Conservation (phyloP, 2,797 vertebrate genomes). For the Schizopygopsis pylzovi region DNA sequence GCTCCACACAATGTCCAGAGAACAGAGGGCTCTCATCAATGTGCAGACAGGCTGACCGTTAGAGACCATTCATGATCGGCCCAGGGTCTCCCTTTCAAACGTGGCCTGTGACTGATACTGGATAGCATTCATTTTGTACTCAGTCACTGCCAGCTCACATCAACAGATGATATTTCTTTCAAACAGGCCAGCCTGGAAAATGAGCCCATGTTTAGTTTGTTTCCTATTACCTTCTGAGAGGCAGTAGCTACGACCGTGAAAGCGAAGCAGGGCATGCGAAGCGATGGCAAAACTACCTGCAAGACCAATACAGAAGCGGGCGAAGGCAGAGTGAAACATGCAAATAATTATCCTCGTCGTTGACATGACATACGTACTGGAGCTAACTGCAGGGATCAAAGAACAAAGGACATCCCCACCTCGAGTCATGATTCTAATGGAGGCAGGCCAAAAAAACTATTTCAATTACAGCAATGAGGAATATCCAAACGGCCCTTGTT, state of each 20-base stretch:
- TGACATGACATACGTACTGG: slow-evolving; percentile 54
- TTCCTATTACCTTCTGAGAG: slow-evolving; percentile 59
- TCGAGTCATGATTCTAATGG: slow-evolving; percentile 63
- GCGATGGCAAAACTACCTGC: not conserved
- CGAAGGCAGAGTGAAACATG: slow-evolving; percentile 56
- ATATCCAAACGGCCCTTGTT: slow-evolving; percentile 55
- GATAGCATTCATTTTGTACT: slow-evolving; percentile 61
- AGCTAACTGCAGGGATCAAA: slow-evolving; percentile 66
- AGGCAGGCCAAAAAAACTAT: slow-evolving; percentile 62
- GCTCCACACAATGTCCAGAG: slow-evolving; percentile 52
- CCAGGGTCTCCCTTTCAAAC: slow-evolving; percentile 44
- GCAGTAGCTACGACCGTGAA: slow-evolving; percentile 38
- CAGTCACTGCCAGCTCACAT: slow-evolving; percentile 56
- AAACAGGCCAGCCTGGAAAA: slow-evolving; percentile 60
- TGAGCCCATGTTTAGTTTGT: slow-evolving; percentile 55
- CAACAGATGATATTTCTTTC: slow-evolving; percentile 59
- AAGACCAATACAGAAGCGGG: slow-evolving; percentile 41
- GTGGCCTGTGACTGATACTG: slow-evolving; percentile 57
- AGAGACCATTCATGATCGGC: slow-evolving; percentile 59
- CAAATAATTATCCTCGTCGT: slow-evolving; percentile 64
- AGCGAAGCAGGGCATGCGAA: slow-evolving; percentile 28
- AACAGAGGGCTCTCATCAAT: slow-evolving; percentile 55
- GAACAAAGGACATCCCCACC: slow-evolving; percentile 62
- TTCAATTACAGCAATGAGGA: slow-evolving; percentile 62
- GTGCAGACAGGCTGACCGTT: slow-evolving; percentile 46